Evolutionary conservation across 2,113 vertebrate genomes (phyloP).

Genomic region (Nothocercus nigrocapillus): DNA sequence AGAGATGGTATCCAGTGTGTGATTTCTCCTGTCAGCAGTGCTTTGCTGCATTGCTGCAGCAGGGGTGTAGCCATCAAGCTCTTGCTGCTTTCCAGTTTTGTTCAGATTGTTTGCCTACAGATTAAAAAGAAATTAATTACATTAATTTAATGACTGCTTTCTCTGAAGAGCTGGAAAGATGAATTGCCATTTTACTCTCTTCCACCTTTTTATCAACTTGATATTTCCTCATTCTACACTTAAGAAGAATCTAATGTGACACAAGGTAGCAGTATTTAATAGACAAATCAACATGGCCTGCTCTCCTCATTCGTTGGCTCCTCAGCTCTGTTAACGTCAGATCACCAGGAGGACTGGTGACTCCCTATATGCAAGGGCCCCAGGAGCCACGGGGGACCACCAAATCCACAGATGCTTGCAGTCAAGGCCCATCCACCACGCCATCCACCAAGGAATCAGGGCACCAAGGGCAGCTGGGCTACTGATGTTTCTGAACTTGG

Average conservation of each 20-base stretch:
- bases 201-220: neutral
- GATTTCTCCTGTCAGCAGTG: neutral
- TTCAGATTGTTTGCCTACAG: neutral
- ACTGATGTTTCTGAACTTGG: neutral
- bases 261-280: neutral
- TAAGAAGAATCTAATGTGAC: neutral
- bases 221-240: neutral
- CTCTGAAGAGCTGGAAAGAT: neutral
- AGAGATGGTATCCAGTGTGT: neutral
- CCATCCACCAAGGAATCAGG: no score
- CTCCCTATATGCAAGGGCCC: no score
- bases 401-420: neutral
- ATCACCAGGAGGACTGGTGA: no score
- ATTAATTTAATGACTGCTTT: neutral
- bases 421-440: neutral
- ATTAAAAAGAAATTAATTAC: neutral
- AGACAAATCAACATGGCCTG: neutral
- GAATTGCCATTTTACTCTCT: neutral
- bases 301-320: neutral
- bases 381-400: no score
- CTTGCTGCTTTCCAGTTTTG: neutral
- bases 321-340: neutral
- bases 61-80: neutral
- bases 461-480: neutral
- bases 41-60: neutral